Conservation (phyloP, 2,797 vertebrate species). For the Champsocephalus gunnari region DNA sequence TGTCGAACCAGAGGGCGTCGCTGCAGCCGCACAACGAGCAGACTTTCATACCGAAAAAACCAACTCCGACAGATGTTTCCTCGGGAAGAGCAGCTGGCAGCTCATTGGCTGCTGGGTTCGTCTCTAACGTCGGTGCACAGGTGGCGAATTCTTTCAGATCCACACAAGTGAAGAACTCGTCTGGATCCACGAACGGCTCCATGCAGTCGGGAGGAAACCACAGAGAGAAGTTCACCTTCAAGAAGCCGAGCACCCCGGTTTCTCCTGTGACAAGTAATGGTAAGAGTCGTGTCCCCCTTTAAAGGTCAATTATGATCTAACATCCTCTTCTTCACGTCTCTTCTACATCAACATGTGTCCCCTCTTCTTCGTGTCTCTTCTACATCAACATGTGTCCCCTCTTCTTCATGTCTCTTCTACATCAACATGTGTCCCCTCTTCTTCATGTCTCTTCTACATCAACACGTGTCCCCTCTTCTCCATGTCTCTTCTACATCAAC, state of each 20-base stretch:
- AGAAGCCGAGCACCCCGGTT: slow-evolving; percentile 48
- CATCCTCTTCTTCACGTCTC: too few species aligned
- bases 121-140: slow-evolving; percentile 17
- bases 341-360: too few species aligned
- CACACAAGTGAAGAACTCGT: slow-evolving; percentile 64
- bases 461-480: too few species aligned
- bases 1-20: not conserved
- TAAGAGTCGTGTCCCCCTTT: slow-evolving; percentile 33
- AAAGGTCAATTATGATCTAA: too few species aligned
- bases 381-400: too few species aligned
- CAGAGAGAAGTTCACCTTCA: slow-evolving; percentile 59
- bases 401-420: too few species aligned
- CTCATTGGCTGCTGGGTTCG: not conserved
- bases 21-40: slow-evolving; percentile 41
- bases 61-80: not conserved
- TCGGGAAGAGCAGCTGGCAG: not conserved
- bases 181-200: slow-evolving; percentile 25
- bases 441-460: too few species aligned
- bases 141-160: slow-evolving; percentile 69
- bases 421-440: too few species aligned
- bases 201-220: not conserved
- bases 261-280: slow-evolving; percentile 44
- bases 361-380: too few species aligned
- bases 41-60: not conserved
- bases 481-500: too few species aligned